These are phyloP conservation scores for Euura saliciscinereae DNA, from an alignment of 1,140 invertebrate species.

Conservation along the genomic window DNA sequence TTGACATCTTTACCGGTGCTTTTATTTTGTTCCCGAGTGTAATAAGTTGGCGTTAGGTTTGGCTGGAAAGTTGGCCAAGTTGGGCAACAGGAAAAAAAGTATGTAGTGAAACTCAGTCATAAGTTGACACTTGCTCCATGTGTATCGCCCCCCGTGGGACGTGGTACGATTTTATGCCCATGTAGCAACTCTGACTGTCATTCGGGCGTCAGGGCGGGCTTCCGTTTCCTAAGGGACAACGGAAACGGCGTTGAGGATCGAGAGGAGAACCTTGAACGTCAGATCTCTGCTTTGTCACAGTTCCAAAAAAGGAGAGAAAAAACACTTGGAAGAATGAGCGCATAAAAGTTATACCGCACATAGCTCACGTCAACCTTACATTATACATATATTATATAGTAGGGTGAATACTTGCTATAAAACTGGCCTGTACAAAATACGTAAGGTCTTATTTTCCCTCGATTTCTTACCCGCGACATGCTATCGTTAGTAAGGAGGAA, in stretches of 20 bases:
- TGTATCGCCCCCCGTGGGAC: not conserved
- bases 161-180: conserved; percentile 1
- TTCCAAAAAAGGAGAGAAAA: not conserved
- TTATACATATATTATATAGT: too few relatives aligned
- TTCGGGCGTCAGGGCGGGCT: not conserved
- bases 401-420: conserved; percentile 4
- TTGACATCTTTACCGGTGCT: too few relatives aligned
- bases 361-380: too few relatives aligned
- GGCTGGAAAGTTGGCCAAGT: too few relatives aligned
- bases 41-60: too few relatives aligned
- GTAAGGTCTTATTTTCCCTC: not conserved
- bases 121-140: not conserved
- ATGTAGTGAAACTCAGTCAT: too few relatives aligned
- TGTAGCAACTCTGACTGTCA: not conserved
- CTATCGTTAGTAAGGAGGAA: not conserved
- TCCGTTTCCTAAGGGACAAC: not conserved
- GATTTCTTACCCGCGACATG: not conserved
- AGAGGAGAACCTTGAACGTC: not conserved
- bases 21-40: too few relatives aligned
- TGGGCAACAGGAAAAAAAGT: too few relatives aligned
- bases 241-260: not conserved
- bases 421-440: not conserved
- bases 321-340: not conserved
- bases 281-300: not conserved
- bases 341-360: too few relatives aligned